Evolutionary conservation across 2,888 invertebrate species (phyloP).

Genomic region (Troilus luridus): DNA sequence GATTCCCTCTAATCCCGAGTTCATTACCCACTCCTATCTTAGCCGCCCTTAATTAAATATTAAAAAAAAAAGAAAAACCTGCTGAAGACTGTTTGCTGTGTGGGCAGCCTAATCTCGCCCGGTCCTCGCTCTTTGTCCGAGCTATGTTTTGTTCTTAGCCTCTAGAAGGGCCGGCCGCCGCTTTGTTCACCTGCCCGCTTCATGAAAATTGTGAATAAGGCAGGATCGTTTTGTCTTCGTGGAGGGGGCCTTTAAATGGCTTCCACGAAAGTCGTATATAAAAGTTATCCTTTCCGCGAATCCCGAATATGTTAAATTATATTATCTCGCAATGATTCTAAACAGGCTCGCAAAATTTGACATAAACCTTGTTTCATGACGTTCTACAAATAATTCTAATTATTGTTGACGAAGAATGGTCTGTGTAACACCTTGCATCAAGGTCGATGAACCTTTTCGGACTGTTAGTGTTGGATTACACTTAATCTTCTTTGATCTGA

Average conservation of each 20-base stretch:
- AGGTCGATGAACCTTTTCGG: too few relatives aligned
- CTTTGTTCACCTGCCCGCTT: neutral
- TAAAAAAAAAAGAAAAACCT: neutral
- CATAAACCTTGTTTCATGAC: too few relatives aligned
- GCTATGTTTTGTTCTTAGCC: neutral
- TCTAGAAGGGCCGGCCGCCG: neutral
- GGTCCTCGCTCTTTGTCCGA: neutral
- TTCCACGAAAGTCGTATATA: neutral
- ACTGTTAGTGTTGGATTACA: too few relatives aligned
- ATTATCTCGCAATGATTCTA: too few relatives aligned
- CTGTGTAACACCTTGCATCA: too few relatives aligned
- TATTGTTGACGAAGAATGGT: too few relatives aligned
- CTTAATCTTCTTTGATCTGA: too few relatives aligned
- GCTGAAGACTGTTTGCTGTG: constrained; percentile 31
- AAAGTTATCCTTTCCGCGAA: too few relatives aligned
- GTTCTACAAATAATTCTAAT: too few relatives aligned
- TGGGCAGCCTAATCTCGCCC: neutral
- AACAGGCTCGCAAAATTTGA: too few relatives aligned
- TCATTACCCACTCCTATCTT: constrained; percentile 50
- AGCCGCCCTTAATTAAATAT: constrained; percentile 48
- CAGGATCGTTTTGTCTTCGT: neutral
- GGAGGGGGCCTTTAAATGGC: neutral
- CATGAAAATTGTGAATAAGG: neutral
- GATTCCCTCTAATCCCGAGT: constrained; percentile 55
- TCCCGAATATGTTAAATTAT: too few relatives aligned